Evolutionary conservation across 2,113 vertebrate species (phyloP), one percentile per base, ranked within the genome.

Genomic region (Cyrtonyx montezumae): DNA sequence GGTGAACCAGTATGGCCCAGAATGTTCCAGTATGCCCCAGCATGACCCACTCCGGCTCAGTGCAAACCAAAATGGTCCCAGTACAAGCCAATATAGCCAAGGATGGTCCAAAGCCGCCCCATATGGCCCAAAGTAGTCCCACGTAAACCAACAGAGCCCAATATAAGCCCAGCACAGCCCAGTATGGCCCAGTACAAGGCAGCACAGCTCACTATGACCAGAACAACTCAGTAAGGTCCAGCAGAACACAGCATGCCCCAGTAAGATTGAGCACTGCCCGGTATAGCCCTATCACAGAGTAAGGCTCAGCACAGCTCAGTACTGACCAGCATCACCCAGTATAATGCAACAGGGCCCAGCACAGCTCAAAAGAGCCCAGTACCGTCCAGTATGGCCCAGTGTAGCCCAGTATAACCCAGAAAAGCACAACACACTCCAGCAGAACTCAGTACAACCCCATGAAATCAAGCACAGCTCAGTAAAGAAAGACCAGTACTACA

Each of bases 391-490:
- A 63, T 26, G 26, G 15, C 25, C 61, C 61, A 40, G 22, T 28
- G 17, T 3, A 28, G 16, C 15, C 62, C 62, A 65, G 26, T 19
- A 20, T 25, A 13, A 8, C 11, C 51, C 51, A 53, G 49, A 14
- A 51, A 14, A 28, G 25, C 25, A 28, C 14, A 63, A 42, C 6
- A 55, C 42, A 19, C 11, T 34, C 26, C 61, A 58, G 36, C 6
- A 20, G 0, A 2, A 3, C 3, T 28, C 53, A n/a, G 10, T 8
- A 26, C 19, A 10, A 19, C 45, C 45, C 45, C 19, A 19, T 46
- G 19, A 21, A 46, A 46, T 46, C 19, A 20, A 20, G 49, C 49
- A 51, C 49, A 26, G 23, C 23, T 13, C 49, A 25, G 23, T 49
- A 49, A 51, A 26, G 49, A 25, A 49, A 51, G 49, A 2, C 49